These are phyloP conservation scores for Lasiommata megera DNA, from an alignment of 2,888 invertebrate species.

Conservation along the genomic window DNA sequence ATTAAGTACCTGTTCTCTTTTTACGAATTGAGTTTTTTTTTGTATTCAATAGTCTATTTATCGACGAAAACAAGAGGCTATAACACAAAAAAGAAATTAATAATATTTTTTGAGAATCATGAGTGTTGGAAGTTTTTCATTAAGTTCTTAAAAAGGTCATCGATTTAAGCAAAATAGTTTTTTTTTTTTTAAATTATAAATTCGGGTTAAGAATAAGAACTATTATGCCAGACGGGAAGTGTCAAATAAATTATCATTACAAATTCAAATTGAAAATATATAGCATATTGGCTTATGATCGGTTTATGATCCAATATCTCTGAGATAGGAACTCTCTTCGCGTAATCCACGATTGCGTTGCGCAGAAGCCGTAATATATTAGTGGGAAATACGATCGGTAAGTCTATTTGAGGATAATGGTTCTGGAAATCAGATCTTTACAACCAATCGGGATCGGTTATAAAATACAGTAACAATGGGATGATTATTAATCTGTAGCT, in stretches of 20 bases:
- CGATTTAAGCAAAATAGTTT: no score
- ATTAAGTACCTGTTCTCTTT: no score
- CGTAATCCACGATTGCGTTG: conserved; percentile 22
- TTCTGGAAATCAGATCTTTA: conserved; percentile 19
- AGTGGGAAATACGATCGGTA: conserved; percentile 17
- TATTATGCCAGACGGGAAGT: conserved; percentile 4
- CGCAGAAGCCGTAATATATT: conserved; percentile 24
- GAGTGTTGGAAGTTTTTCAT: no score
- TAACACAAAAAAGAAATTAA: no score
- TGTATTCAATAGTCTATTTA: no score
- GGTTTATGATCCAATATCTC: conserved; percentile 26
- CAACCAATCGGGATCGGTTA: not conserved
- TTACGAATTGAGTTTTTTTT: no score
- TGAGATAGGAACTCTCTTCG: conserved; percentile 18
- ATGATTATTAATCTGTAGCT: not conserved
- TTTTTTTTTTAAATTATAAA: not conserved
- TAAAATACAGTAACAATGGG: not conserved
- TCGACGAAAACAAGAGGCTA: no score
- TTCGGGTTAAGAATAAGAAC: not conserved
- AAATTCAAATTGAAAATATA: conserved; percentile 10
- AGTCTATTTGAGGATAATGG: conserved; percentile 26
- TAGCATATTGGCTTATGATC: conserved; percentile 13
- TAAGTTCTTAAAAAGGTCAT: no score
- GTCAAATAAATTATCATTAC: conserved; percentile 3
- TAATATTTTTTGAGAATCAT: no score